Base-by-base conservation (phyloP, 2,888 invertebrate species). In the Dermolepida albohirtum region DNA sequence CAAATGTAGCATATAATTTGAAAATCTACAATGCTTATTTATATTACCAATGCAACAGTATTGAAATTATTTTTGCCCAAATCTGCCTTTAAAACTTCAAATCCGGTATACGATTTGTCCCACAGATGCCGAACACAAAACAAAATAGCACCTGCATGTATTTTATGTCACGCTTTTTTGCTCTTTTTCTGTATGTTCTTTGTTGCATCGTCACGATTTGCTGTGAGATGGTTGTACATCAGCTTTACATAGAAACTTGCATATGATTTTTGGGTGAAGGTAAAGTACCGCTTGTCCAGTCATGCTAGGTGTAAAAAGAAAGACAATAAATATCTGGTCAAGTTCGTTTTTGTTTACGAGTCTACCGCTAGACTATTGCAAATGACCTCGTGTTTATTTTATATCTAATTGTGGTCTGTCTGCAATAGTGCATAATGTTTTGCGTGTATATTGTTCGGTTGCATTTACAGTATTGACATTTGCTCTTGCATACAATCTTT, bases 241-340 rank as follows among this genome's bases (percentile, higher is more conserved):
- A 29, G 34, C 29, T 34, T 40, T 12, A 55, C 29, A 41, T 51
- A 50, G 27, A 34, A 10, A 34, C 10, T 34, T 34, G 34, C 10
- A 17, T 16, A 29, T 27, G 43, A 62, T 47, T 50, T 29, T 49
- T 64, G 64, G 34, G 64, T 64, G 52, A 49, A 64, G 64, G 64
- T 64, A 64, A 41, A 52, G 64, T 52, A 64, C 64, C 40, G 54
- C 54, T 54, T 54, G 40, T 54, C 11, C 54, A 40, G 63, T 63
- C 64, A 64, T 52, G 64, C 64, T 64, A 64, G 64, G 64, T 64
- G 52, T 51, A 64, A 43, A 41, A 22, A 27, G 14, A 55, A 7
- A 10, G 52, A 64, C 29, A 51, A 11, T 51, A 51, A 51, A 52
- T 43, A 52, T 54, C 51, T 51, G 40, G 22, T 29, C 17, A 34